Evolutionary conservation across 2,888 invertebrate species (phyloP).

Genomic region (Geophilus truncorum): DNA sequence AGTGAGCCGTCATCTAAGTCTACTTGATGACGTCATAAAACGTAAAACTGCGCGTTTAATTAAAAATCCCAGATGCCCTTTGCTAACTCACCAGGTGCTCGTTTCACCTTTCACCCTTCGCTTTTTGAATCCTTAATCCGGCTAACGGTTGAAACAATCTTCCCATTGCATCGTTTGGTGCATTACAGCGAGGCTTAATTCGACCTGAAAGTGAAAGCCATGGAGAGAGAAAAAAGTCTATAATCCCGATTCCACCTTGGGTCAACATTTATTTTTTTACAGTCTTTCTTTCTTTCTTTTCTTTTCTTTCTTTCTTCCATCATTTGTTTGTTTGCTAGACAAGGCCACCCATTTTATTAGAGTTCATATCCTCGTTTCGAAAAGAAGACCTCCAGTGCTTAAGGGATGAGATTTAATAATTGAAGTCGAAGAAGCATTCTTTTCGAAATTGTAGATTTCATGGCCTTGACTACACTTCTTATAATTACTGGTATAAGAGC

Average conservation of each 20-base stretch:
- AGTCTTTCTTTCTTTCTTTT: background rate
- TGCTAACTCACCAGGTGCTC: background rate
- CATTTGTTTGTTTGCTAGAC: background rate
- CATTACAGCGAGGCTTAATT: background rate
- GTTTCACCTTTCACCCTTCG: background rate
- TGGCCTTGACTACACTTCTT: too few relatives aligned
- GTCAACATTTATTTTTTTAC: background rate
- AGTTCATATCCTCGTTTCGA: background rate
- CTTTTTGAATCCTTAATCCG: background rate
- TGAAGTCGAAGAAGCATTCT: too few relatives aligned
- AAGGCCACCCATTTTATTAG: background rate
- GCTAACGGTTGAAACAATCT: conserved; percentile 17
- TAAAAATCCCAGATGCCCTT: background rate
- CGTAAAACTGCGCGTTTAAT: background rate
- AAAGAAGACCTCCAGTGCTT: background rate
- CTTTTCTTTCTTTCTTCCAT: background rate
- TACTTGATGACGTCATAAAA: background rate
- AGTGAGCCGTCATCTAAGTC: too few relatives aligned
- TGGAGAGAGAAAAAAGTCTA: background rate
- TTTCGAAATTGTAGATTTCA: too few relatives aligned
- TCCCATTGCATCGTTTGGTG: background rate
- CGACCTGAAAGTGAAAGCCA: background rate
- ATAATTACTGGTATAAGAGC: too few relatives aligned
- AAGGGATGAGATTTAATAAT: background rate
- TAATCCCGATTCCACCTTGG: background rate